A percentile compares a stretch with the other conserved stretches of the same genome.
phyloP scores from a whole-genome alignment of 2,797 vertebrate genomes.

The Threskiornis aethiopicus region DNA sequence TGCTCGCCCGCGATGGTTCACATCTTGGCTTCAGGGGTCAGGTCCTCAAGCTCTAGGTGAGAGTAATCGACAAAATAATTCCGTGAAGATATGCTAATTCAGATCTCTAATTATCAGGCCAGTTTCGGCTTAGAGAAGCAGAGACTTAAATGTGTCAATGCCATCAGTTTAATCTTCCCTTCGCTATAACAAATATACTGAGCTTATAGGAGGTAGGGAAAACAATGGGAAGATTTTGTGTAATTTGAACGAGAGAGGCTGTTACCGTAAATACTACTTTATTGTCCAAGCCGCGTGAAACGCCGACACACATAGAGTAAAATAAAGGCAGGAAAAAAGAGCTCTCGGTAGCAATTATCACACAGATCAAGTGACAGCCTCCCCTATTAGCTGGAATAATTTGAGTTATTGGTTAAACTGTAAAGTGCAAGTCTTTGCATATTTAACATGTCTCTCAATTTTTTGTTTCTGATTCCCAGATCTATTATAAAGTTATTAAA shows the following conservation, averaged over 20 bases:
- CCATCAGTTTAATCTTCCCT: neutral
- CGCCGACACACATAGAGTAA: neutral
- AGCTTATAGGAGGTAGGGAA: neutral
- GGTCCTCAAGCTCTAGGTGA: neutral
- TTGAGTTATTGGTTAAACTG: neutral
- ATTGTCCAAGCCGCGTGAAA: neutral
- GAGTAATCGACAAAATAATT: neutral
- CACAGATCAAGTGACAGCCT: neutral
- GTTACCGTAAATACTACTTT: neutral
- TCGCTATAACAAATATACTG: neutral
- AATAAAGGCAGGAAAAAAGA: neutral
- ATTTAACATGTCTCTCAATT: constrained; percentile 20
- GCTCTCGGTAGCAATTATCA: neutral
- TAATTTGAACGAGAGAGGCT: neutral
- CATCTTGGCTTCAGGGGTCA: neutral
- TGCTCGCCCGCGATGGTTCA: neutral
- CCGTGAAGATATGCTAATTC: rapidly evolving
- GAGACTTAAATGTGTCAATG: neutral
- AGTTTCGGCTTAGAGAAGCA: neutral
- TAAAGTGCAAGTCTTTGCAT: neutral
- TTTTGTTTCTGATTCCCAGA: constrained; percentile 75
- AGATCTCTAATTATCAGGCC: neutral
- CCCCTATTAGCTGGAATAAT: neutral
- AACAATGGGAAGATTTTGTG: neutral
- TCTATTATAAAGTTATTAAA: constrained; percentile 97